Base-by-base conservation (phyloP, 2,888 invertebrate genomes). In the Rhagonycha fulva region DNA sequence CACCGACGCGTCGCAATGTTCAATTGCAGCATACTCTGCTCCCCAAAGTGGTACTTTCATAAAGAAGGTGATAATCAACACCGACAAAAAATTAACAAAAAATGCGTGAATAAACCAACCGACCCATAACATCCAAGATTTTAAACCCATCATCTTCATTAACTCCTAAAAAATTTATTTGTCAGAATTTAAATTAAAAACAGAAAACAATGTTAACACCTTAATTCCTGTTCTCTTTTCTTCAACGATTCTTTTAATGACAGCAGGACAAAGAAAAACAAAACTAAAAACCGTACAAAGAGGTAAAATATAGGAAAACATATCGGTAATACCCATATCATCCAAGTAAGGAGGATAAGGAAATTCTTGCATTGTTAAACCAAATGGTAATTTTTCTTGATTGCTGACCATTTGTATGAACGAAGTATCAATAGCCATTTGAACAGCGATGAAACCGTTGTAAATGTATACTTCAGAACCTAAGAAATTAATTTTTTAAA, bases 131-230 rank as follows among this genome's bases (percentile, higher is more conserved):
- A 96, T 88, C 93, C 95, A 95, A 72, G 93, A 93, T 32, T 92
- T 91, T 28, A 97, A 88, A 2, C 97, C 97, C 94, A 96, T 96
- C 88, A 97, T 95, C 89, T 96, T 96, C 95, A 97, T 94, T 0
- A 95, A 93, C 90, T 97, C 97, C 94, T 96, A 87, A 30, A 86
- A 81, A 70, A 68, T 14, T 0, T 70, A 70, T 2, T 7, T 47
- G n/a, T 47, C 11, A 14, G 23, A 30, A 69, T 12, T 12, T 14
- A 23, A 12, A n/a, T 19, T 19, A 19, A 19, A 19, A 19, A 19
- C 1, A 19, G 10, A 69, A 30, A 10, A 14, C 19, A 47, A n/a
- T 14, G n/a, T n/a, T 26, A 32, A 90, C n/a, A n/a, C 91, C 86
- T 90, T 91, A 32, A 90, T 89, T 62, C 92, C 92, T 71, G 90